Base-by-base conservation (phyloP, 2,113 vertebrate species). In the Charadrius vociferus region DNA sequence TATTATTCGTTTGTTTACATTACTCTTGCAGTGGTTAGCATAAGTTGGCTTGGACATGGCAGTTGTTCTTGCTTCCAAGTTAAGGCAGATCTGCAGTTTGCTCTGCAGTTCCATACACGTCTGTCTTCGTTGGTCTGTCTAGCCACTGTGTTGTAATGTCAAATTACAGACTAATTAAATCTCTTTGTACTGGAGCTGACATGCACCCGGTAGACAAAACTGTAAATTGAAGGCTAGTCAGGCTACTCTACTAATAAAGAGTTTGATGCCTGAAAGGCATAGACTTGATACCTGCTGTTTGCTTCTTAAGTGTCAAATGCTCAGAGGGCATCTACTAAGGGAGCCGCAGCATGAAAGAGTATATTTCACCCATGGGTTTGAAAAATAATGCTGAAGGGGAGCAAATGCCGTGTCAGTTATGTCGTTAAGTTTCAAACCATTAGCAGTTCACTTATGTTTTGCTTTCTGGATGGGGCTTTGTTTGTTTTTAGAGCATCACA, bases 351-450 rank as follows among this genome's bases (percentile, higher is more conserved):
- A 39, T n/a, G 18, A 21, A 47, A 41, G 27, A 72, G 39, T 49
- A 1, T 73, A 29, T 78, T 93, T 75, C 71, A 90, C 39, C 45
- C 30, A 7, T 30, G n/a, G 19, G n/a, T 75, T 87, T 74, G 37
- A 82, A 95, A 66, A 75, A 29, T 20, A 56, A 34, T 12, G n/a
- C 70, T 89, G 71, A 85, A 83, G 88, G 45, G 72, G 81, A 86
- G 73, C 0, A 0, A 83, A 62, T 87, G 13, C 43, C 2, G 0
- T 50, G n/a, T 39, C n/a, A 80, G n/a, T 65, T 87, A 30, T 4
- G 10, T 49, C 56, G 16, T 30, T 45, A 65, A 66, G n/a, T 94
- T 87, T 85, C 71, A 70, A 39, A 39, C n/a, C 14, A 34, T 66
- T 66, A 59, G 32, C n/a, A 29, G 16, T 67, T 7, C 19, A 22